These are phyloP conservation scores for Globicephala melas DNA, from an alignment of 2,113 vertebrate genomes.

Conservation along the genomic window DNA sequence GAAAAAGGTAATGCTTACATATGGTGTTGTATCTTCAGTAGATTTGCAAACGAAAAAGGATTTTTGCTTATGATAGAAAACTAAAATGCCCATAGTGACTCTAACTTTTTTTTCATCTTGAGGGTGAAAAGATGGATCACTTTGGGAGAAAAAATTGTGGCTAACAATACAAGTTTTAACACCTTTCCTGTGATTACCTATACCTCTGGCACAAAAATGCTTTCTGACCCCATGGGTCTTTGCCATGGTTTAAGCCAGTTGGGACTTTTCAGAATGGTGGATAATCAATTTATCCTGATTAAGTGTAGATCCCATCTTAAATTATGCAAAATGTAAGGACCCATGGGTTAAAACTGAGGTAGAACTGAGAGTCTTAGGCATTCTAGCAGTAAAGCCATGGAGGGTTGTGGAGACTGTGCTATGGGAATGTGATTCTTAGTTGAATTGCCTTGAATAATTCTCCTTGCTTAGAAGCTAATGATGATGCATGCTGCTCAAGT, in stretches of 20 bases:
- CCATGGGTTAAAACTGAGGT: conserved; percentile 58
- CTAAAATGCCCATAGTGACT: conserved; percentile 34
- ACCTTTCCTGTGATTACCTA: conserved; percentile 42
- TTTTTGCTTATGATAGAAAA: conserved; percentile 38
- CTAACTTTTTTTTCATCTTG: not conserved
- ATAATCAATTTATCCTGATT: conserved; percentile 77
- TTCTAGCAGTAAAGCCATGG: conserved; percentile 58
- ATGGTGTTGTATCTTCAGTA: not conserved
- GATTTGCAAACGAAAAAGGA: conserved; percentile 15
- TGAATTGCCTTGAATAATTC: conserved; percentile 76
- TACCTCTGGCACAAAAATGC: conserved; percentile 52
- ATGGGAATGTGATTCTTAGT: conserved; percentile 67
- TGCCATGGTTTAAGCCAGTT: conserved; percentile 44
- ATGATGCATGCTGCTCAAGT: conserved; percentile 74
- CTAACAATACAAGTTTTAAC: conserved; percentile 34
- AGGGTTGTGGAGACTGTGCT: conserved; percentile 55
- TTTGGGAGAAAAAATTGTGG: not conserved
- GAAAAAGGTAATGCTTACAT: not conserved
- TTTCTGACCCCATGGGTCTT: conserved; percentile 50
- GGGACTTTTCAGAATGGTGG: conserved; percentile 63
- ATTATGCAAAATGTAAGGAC: conserved; percentile 65
- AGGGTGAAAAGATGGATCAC: conserved; percentile 22
- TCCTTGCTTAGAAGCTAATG: conserved; percentile 79
- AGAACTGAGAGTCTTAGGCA: conserved; percentile 50
- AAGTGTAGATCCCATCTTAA: conserved; percentile 75